Evolutionary conservation across 2,113 vertebrate genomes (phyloP).

Genomic region (Agapornis roseicollis): DNA sequence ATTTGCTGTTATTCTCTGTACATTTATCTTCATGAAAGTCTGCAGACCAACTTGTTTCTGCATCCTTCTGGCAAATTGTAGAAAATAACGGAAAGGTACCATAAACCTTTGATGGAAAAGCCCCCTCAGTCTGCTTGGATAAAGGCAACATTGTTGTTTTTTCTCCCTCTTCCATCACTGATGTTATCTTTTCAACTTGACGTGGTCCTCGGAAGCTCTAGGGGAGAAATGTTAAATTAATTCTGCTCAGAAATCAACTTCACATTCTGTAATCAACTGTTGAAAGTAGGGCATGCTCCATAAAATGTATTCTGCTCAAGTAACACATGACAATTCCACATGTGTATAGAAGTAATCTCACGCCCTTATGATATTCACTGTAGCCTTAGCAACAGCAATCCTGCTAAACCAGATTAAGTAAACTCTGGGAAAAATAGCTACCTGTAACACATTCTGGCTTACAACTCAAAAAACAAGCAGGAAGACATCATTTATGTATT

Average conservation of each 20-base stretch:
- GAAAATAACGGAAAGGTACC: conserved; percentile 66
- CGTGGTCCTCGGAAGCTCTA: conserved; percentile 78
- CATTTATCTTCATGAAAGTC: background rate
- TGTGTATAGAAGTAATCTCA: background rate
- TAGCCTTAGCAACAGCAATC: background rate
- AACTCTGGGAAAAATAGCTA: background rate
- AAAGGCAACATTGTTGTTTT: background rate
- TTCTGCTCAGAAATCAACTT: background rate
- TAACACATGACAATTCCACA: background rate
- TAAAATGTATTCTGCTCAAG: background rate
- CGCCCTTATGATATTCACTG: background rate
- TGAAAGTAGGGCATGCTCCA: background rate
- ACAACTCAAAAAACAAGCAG: background rate
- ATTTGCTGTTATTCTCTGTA: background rate
- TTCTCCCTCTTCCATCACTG: background rate
- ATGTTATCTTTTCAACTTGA: conserved; percentile 66
- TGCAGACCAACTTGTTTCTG: background rate
- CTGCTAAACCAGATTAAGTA: background rate
- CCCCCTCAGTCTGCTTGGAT: background rate
- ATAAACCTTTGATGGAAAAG: conserved; percentile 35
- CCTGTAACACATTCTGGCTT: background rate
- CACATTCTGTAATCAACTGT: background rate
- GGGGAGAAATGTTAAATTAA: background rate
- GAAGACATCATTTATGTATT: background rate
- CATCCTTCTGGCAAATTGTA: background rate